phyloP scores from a whole-genome alignment of 2,113 vertebrate genomes.

The Chaetorhynchus papuensis region DNA sequence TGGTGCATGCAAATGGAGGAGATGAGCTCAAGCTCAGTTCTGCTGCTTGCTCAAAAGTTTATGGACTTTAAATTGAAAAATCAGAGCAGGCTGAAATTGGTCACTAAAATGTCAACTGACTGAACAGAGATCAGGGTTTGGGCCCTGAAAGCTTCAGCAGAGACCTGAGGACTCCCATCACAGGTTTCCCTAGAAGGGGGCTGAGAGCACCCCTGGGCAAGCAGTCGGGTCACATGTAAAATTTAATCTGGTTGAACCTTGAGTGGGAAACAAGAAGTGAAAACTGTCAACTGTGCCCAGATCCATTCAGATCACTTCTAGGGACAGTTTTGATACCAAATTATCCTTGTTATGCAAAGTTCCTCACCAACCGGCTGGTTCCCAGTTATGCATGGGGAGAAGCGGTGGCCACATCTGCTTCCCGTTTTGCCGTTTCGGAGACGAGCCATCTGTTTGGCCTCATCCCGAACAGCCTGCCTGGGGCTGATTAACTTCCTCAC shows the following conservation, averaged over 20 bases:
- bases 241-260: conserved; percentile 40
- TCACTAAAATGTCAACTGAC: not conserved
- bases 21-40: not conserved
- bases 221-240: not conserved
- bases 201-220: not conserved
- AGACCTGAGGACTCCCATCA: fast-evolving
- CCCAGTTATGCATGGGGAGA: conserved; percentile 83
- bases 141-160: not conserved
- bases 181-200: not conserved
- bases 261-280: conserved; percentile 91
- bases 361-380: conserved; percentile 78
- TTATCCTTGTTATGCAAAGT: conserved; percentile 95
- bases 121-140: not conserved
- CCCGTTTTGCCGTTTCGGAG: conserved; percentile 82
- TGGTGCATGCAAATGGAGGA: not conserved
- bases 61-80: not conserved
- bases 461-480: conserved; percentile 65
- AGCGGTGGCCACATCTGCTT: conserved; percentile 86
- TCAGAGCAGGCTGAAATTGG: not conserved
- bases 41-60: not conserved
- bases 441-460: conserved; percentile 81
- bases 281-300: conserved; percentile 75
- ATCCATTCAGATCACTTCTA: conserved; percentile 79
- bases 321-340: conserved; percentile 84
- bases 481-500: conserved; percentile 74